Conservation (phyloP, 2,888 invertebrate species). For the Clusia tigrina region DNA sequence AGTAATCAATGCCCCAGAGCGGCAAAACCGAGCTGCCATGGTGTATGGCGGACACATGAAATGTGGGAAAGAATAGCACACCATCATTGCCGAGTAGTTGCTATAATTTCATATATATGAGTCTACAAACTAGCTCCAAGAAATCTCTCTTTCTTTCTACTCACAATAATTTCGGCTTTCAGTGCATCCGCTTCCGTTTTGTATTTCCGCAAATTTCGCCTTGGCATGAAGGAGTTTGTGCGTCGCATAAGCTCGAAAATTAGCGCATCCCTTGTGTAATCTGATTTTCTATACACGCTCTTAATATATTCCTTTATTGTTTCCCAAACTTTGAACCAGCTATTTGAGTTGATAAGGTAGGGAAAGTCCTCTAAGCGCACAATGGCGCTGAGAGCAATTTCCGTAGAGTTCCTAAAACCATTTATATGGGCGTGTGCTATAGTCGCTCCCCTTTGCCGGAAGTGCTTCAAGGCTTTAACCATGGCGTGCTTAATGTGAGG, state of each 20-base stretch:
- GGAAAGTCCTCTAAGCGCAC: conserved; percentile 40
- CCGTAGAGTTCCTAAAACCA: conserved; percentile 43
- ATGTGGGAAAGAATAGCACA: conserved; percentile 77
- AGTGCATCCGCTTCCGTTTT: conserved; percentile 30
- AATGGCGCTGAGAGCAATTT: conserved; percentile 44
- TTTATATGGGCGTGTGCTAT: conserved; percentile 35
- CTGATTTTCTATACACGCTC: conserved; percentile 41
- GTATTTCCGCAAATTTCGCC: conserved; percentile 39
- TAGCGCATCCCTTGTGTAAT: conserved; percentile 48
- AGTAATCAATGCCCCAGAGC: conserved; percentile 50
- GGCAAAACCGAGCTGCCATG: conserved; percentile 70
- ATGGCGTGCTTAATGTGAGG: conserved; percentile 46
- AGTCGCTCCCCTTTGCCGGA: conserved; percentile 40
- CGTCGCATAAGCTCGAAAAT: conserved; percentile 50
- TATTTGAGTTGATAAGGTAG: conserved; percentile 24
- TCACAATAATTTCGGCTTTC: conserved; percentile 32
- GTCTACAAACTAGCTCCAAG: not conserved
- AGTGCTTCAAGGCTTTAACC: conserved; percentile 44
- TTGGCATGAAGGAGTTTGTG: conserved; percentile 47
- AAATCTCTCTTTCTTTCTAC: not conserved
- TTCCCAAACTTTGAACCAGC: conserved; percentile 10
- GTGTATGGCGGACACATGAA: conserved; percentile 70
- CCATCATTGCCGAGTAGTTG: conserved; percentile 73
- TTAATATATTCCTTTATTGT: conserved; percentile 35
- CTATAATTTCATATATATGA: conserved; percentile 35